Conservation (phyloP, 2,113 vertebrate genomes). For the Lagopus leucura region DNA sequence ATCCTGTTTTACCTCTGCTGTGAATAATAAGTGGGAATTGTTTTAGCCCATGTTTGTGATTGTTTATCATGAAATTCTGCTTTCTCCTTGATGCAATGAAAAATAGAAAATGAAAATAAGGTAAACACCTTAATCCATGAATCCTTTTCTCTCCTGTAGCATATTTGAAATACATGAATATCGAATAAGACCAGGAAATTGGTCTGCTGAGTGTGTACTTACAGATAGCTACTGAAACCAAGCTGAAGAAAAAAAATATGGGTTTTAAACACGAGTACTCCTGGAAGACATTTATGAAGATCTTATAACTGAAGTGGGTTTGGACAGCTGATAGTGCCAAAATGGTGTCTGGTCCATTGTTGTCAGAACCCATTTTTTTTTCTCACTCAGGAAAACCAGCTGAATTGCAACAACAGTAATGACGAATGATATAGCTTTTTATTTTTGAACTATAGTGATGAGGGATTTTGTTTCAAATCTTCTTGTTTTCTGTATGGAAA, state of each 20-base stretch:
- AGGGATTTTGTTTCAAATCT: not conserved
- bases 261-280: not conserved
- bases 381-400: not conserved
- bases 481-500: not conserved
- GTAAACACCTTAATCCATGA: constrained; percentile 10
- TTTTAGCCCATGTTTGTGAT: constrained; percentile 35
- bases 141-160: not conserved
- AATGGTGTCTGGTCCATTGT: not conserved
- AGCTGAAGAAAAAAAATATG: constrained; percentile 30
- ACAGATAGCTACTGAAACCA: constrained; percentile 5
- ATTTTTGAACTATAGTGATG: not conserved
- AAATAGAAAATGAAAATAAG: not conserved
- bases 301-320: constrained; percentile 43
- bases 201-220: not conserved
- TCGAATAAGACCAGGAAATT: not conserved
- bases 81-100: constrained; percentile 7
- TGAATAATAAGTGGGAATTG: constrained; percentile 71
- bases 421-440: not conserved
- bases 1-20: constrained; percentile 58
- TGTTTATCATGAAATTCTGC: constrained; percentile 51
- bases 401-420: not conserved
- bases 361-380: not conserved
- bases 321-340: constrained; percentile 41
- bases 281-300: constrained; percentile 10
- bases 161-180: not conserved